A percentile compares a stretch with the other conserved stretches of the same genome.
phyloP scores from a whole-genome alignment of 2,113 vertebrate species.

The Candoia aspera region DNA sequence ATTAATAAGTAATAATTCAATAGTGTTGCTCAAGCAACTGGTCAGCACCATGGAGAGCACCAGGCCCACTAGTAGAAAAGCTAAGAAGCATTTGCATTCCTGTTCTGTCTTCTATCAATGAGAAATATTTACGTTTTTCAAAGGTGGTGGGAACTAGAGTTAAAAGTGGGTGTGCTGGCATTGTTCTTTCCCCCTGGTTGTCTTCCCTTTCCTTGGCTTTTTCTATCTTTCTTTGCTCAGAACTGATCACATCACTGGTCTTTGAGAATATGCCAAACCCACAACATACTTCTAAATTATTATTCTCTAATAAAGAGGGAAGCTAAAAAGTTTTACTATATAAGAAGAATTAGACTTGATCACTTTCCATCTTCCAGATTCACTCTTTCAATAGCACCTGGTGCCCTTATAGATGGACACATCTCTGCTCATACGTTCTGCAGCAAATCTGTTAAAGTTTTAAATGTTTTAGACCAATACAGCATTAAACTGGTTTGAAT shows the following conservation, averaged over 20 bases:
- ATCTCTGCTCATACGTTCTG: not conserved
- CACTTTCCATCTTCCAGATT: not conserved
- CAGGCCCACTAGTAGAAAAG: not conserved
- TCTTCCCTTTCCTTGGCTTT: not conserved
- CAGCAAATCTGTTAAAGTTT: not conserved
- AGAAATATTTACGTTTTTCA: not conserved
- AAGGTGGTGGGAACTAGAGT: not conserved
- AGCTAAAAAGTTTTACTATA: not conserved
- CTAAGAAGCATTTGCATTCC: not conserved
- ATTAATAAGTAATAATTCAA: conserved; percentile 51
- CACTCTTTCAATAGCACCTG: not conserved
- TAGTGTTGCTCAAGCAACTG: not conserved
- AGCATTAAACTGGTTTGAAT: not conserved
- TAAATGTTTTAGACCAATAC: not conserved
- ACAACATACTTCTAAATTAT: not conserved
- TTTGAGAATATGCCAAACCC: not conserved
- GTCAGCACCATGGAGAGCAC: conserved; percentile 71
- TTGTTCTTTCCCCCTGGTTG: not conserved
- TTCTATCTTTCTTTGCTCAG: not conserved
- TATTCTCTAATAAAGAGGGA: not conserved
- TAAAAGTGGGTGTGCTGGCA: not conserved
- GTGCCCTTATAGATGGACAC: not conserved
- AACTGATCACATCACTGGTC: not conserved
- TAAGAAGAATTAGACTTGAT: not conserved
- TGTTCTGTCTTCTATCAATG: not conserved